These are phyloP conservation scores for Acromyrmex charruanus DNA, from an alignment of 1,140 invertebrate genomes.

Conservation along the genomic window DNA sequence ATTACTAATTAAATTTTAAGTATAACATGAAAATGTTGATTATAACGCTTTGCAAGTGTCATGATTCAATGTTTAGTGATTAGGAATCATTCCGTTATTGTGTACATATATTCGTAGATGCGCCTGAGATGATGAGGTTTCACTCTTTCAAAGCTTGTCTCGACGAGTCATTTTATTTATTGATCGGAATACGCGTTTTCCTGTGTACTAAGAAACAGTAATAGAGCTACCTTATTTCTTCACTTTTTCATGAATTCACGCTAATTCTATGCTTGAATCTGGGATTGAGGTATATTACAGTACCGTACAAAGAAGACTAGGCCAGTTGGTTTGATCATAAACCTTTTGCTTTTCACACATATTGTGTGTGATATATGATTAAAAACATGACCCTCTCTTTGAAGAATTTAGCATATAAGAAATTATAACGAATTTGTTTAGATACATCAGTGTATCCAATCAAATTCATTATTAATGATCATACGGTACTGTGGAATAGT, in stretches of 20 bases:
- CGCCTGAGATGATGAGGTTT: slow-evolving; percentile 37
- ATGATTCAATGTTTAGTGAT: slow-evolving; percentile 57
- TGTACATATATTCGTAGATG: slow-evolving; percentile 58
- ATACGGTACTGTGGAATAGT: background rate
- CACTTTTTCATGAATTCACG: slow-evolving; percentile 7
- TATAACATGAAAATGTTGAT: background rate
- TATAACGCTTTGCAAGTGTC: slow-evolving; percentile 58
- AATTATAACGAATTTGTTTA: slow-evolving; percentile 9
- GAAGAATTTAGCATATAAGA: background rate
- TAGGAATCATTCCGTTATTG: slow-evolving; percentile 69
- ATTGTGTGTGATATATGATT: background rate
- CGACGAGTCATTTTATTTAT: slow-evolving; percentile 33
- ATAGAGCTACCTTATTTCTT: background rate
- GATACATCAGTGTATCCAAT: background rate
- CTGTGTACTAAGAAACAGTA: slow-evolving; percentile 4
- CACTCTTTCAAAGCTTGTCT: slow-evolving; percentile 12
- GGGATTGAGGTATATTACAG: background rate
- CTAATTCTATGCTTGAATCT: slow-evolving; percentile 1
- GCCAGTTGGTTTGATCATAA: slow-evolving; percentile 9
- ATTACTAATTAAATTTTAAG: slow-evolving; percentile 10
- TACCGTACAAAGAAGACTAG: slow-evolving; percentile 12
- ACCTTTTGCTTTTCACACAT: background rate
- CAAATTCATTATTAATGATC: slow-evolving; percentile 18
- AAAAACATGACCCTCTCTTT: background rate
- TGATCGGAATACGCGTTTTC: slow-evolving; percentile 2